Evolutionary conservation across 2,888 invertebrate genomes (phyloP), one percentile per base, ranked within the genome.

Genomic region (Anthrax anthrax): DNA sequence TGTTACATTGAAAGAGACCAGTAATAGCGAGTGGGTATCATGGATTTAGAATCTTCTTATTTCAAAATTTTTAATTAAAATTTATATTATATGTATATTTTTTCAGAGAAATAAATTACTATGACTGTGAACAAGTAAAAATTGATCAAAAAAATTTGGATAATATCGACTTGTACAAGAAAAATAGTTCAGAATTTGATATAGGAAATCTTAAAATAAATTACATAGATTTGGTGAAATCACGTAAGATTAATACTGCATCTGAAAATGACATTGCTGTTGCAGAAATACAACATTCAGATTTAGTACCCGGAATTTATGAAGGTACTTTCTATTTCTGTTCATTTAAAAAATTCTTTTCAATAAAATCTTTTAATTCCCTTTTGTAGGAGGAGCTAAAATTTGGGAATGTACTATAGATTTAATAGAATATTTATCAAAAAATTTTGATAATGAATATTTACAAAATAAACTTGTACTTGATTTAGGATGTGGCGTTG

Each of bases 381-480:
- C 13, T 32, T 51, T 61, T 70, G 42, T 58, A 90, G 94, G 95
- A 56, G 96, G 96, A 12, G 72, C 92, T 29, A 95, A 95, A 73
- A 79, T 94, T 49, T 96, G 96, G 96, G 95, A 96, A 71, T 91
- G 94, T 60, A 87, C 90, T 6, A 72, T 77, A 57, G 94, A 95
- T 64, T 66, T 95, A 46, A 67, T 82, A 36, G 65, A 76, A 50
- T 88, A 80, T 63, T 62, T 92, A 36, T 58, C 70, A 5, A 59
- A 64, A 37, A 57, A 68, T 32, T 58, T 67, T 17, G 51, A 65
- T 9, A 69, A 77, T 16, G 41, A 52, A 1, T 47, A 50, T 16
- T 58, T 64, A 51, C 59, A 72, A 38, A 64, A 70, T 19, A 78
- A 74, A 56, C 70, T 64, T 41, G 78, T 92, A 0, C 67, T 95